A percentile compares a stretch with the other conserved stretches of the same genome.
Evolutionary conservation across 2,888 invertebrate species (phyloP).

Genomic region (Muschampia plurimacula): DNA sequence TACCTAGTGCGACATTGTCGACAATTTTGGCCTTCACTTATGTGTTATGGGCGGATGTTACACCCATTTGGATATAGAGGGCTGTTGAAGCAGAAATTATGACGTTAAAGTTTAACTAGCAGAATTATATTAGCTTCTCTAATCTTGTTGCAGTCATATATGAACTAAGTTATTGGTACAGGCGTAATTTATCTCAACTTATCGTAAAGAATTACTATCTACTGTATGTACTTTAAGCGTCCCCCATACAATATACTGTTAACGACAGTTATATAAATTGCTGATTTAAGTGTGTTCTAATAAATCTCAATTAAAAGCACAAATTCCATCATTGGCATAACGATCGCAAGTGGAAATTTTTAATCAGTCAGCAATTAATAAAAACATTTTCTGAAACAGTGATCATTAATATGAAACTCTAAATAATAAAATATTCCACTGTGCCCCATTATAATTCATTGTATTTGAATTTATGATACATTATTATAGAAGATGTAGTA

Average conservation of each 20-base stretch:
- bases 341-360: not conserved
- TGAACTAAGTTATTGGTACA: slow-evolving; percentile 29
- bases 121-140: slow-evolving; percentile 8
- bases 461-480: slow-evolving; percentile 16
- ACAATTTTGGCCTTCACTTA: not conserved
- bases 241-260: not conserved
- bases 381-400: too few relatives aligned
- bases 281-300: not conserved
- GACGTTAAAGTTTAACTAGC: slow-evolving; percentile 25
- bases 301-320: not conserved
- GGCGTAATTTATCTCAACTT: slow-evolving; percentile 27
- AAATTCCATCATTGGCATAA: not conserved
- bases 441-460: slow-evolving; percentile 2
- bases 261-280: not conserved
- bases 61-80: not conserved
- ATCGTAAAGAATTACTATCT: slow-evolving; percentile 14
- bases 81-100: not conserved
- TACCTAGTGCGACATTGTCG: not conserved
- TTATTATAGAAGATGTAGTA: not conserved
- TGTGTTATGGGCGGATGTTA: not conserved
- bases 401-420: too few relatives aligned
- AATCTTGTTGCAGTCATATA: slow-evolving; percentile 14
- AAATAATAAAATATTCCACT: not conserved
- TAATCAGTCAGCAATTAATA: not conserved
- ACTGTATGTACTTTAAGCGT: slow-evolving; percentile 5